phyloP scores from a whole-genome alignment of 2,113 vertebrate genomes.

The Dasypus novemcinctus region DNA sequence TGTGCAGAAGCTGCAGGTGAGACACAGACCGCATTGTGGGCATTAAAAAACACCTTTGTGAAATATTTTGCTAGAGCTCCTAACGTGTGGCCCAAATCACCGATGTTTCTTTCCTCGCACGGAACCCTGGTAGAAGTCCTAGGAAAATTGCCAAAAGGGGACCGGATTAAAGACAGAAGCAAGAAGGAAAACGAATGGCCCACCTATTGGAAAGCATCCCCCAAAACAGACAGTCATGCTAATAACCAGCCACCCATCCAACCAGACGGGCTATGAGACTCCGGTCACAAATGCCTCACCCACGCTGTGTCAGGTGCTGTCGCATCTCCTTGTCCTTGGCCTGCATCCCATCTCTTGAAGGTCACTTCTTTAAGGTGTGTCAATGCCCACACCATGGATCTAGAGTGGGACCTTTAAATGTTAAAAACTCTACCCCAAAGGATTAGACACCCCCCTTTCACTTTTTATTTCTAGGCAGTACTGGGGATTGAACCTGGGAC shows the following conservation, averaged over 20 bases:
- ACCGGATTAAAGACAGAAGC: not conserved
- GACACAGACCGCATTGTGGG: not conserved
- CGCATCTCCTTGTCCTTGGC: not conserved
- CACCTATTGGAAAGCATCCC: not conserved
- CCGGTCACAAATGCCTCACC: not conserved
- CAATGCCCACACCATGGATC: not conserved
- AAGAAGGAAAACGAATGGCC: not conserved
- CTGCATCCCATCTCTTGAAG: not conserved
- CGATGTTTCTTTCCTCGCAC: not conserved
- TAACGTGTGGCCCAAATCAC: not conserved
- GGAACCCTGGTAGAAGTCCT: not conserved
- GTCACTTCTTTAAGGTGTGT: not conserved
- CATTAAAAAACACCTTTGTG: not conserved
- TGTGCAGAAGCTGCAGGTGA: not conserved
- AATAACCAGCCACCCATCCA: accelerated
- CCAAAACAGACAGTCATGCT: not conserved
- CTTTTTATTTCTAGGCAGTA: too few species aligned
- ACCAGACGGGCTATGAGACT: not conserved
- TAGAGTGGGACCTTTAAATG: not conserved
- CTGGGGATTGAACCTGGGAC: too few species aligned
- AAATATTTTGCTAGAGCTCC: not conserved
- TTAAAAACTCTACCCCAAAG: not conserved
- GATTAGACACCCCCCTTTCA: not conserved
- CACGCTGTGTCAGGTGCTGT: accelerated
- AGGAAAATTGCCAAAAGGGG: not conserved